Evolutionary conservation across 2,797 vertebrate species (phyloP), one percentile per base, ranked within the genome.

Genomic region (Spinus olivaceus): DNA sequence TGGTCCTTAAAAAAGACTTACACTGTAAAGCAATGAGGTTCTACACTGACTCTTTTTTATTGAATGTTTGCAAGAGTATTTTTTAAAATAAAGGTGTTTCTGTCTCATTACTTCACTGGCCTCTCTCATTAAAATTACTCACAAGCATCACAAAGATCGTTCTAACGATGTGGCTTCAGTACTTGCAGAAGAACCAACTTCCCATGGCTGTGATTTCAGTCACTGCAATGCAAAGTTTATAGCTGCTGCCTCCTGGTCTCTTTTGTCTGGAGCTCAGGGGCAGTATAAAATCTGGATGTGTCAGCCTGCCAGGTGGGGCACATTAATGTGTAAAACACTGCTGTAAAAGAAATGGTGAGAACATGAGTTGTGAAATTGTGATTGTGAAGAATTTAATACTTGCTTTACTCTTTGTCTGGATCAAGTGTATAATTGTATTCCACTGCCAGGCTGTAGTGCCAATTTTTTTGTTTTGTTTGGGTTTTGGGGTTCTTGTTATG

Each of bases 401-500:
- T 28, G 3, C n/a, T 90, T 63, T 35, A n/a, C 16, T 88, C 13
- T 71, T 44, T 37, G 2, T 60, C n/a, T 72, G 35, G 24, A 37
- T 59, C 33, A 44, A 50, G 10, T 64, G 57, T 64, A 30, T 23
- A 3, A 5, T 27, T 32, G 7, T 30, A 28, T 72, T 81, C 28
- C 42, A 41, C 18, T 35, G 3, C 8, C 6, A 22, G 30, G 2
- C 13, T 42, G 17, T 35, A 9, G 12, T 10, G 14, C 0, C 46
- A 2, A 4, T 5, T 47, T 53, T 41, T 49, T 35, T 41, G 2
- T 33, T 66, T 39, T 2, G 2, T 80, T 87, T 14, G 3, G 1
- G 23, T n/a, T 35, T 50, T 39, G 6, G 4, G 2, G 2, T 25
- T 53, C 46, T 46, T 32, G 10, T 3, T 42, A 44, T 59, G 6